Percentiles rank a stretch among this genome's conserved stretches.
phyloP scores from a whole-genome alignment of 2,113 vertebrate species.

The Muntiacus reevesi region DNA sequence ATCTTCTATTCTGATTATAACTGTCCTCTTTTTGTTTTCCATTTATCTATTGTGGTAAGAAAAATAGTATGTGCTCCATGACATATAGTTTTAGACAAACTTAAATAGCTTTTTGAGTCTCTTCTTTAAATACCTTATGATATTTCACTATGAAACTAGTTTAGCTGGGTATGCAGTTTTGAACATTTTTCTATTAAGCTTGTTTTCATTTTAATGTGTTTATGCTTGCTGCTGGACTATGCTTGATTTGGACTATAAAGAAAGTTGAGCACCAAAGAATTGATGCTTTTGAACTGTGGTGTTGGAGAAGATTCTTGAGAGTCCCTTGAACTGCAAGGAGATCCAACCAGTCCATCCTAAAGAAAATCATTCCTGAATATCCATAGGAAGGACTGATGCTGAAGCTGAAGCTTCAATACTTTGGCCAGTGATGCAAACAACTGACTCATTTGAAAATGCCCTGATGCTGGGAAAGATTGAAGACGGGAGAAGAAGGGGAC shows the following conservation, averaged over 20 bases:
- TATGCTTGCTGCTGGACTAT: neutral
- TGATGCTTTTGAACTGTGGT: neutral
- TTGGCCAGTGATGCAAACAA: neutral
- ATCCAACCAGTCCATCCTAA: neutral
- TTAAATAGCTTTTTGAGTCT: neutral
- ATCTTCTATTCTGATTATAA: neutral
- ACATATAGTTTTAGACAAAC: neutral
- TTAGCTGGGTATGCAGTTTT: neutral
- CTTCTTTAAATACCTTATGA: neutral
- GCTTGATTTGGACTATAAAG: neutral
- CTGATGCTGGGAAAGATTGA: neutral
- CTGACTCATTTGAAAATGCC: neutral
- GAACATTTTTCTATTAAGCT: neutral
- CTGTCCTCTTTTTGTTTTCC: neutral
- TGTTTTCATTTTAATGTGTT: neutral
- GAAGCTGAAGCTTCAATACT: neutral
- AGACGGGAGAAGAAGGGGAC: rapidly evolving
- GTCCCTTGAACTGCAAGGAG: neutral
- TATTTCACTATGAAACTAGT: neutral
- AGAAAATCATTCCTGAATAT: neutral
- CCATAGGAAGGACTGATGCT: neutral
- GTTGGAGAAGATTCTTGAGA: neutral
- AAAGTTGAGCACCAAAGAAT: neutral
- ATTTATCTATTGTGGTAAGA: neutral
- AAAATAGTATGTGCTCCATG: neutral